phyloP scores from a whole-genome alignment of 2,888 invertebrate species.

The Chrysina gloriosa region DNA sequence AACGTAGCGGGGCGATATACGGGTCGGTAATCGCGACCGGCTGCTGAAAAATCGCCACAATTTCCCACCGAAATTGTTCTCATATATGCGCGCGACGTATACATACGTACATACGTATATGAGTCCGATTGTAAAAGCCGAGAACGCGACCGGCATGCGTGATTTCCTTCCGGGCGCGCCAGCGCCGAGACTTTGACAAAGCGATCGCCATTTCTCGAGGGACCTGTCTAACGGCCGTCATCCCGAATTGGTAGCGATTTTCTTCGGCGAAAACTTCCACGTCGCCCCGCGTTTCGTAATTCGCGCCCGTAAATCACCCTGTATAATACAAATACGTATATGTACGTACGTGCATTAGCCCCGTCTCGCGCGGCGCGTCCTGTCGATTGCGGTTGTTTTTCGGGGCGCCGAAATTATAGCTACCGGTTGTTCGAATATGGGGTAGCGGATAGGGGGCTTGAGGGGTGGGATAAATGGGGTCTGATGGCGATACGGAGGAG shows the following conservation, averaged over 20 bases:
- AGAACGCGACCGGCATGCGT: constrained; percentile 20
- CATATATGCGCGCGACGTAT: constrained; percentile 1
- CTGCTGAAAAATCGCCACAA: constrained; percentile 24
- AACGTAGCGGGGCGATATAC: background rate
- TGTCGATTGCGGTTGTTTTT: too few species aligned
- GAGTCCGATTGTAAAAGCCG: background rate
- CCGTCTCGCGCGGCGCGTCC: too few species aligned
- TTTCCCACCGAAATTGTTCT: constrained; percentile 19
- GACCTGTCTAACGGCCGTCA: background rate
- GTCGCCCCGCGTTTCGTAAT: too few species aligned
- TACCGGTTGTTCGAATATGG: too few species aligned
- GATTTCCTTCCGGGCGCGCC: constrained; percentile 2
- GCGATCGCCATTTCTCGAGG: constrained; percentile 13
- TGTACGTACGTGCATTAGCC: too few species aligned
- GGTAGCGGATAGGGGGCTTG: too few species aligned
- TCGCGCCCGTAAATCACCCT: too few species aligned
- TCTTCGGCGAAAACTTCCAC: background rate
- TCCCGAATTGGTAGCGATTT: constrained; percentile 18
- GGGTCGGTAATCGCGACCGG: background rate
- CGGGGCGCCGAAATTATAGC: too few species aligned
- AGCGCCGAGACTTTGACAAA: constrained; percentile 18
- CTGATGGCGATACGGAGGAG: too few species aligned
- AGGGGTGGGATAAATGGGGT: too few species aligned
- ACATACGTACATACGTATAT: background rate
- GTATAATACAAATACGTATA: too few species aligned